Evolutionary conservation across 1,140 invertebrate species (phyloP), one percentile per base, ranked within the genome.

Genomic region (Scaptomyza montana): DNA sequence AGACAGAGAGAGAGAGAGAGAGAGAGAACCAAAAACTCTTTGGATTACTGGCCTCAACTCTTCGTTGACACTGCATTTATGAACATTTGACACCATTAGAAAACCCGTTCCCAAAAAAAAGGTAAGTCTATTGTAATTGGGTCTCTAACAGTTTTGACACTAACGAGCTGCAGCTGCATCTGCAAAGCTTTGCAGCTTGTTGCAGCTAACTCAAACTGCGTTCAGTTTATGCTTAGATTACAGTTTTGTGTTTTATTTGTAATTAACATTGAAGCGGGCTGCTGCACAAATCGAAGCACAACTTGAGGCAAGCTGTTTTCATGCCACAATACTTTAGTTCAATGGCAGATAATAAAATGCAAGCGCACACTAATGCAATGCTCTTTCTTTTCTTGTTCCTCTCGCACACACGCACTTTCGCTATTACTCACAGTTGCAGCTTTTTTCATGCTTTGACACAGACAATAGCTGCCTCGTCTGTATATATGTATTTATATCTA

Each of bases 291-390:
- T 63, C 60, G 67, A 33, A 43, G 67, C 39, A 50, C 12, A 43
- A 5, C 4, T 43, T 28, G 5, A 54, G 39, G 49, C 3, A 39
- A 43, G 54, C 54, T 8, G 30, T 25, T 70, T 39, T 69, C 47
- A 54, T 72, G 81, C 63, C 63, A 62, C 69, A 85, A 77, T 78
- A 87, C 81, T 86, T 87, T 87, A 60, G 64, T 68, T 73, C 78
- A 74, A 89, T 89, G 84, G 84, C 76, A 80, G 89, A 89, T 89
- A 89, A 89, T 89, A 89, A 89, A 89, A 84, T 81, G 79, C 84
- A 89, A 84, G 63, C 82, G 61, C 77, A 86, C 82, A 86, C 85
- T 80, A 74, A 84, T 79, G 77, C 67, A 68, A 53, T 64, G 55
- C 21, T 21, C 3, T 43, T 19, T 36, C 45, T 25, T 13, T 30